Percentiles rank a stretch among this genome's conserved stretches.
phyloP scores from a whole-genome alignment of 2,888 invertebrate genomes.

The Acronicta aceris region DNA sequence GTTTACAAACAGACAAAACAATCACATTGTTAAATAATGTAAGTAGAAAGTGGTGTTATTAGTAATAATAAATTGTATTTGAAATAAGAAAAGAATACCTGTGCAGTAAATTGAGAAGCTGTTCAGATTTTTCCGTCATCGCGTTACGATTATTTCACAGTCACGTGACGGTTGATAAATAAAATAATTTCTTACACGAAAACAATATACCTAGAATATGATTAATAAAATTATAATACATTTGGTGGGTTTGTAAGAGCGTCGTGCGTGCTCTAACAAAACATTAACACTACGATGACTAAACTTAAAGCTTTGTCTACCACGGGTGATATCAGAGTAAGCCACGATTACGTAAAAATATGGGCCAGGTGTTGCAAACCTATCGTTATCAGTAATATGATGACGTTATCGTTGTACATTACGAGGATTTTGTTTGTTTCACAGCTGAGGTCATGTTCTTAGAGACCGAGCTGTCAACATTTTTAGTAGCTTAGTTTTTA shows the following conservation, averaged over 20 bases:
- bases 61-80: constrained; percentile 5
- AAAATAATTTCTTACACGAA: constrained; percentile 35
- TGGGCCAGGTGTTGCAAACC: constrained; percentile 81
- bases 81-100: constrained; percentile 60
- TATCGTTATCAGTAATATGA: constrained; percentile 64
- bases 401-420: constrained; percentile 52
- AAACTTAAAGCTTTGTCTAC: constrained; percentile 71
- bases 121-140: constrained; percentile 73
- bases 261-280: constrained; percentile 62
- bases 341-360: constrained; percentile 71
- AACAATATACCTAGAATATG: background rate
- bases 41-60: constrained; percentile 22
- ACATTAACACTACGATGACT: constrained; percentile 71
- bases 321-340: constrained; percentile 69
- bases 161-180: constrained; percentile 47
- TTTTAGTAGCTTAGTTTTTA: background rate
- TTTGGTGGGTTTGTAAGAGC: constrained; percentile 38
- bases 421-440: constrained; percentile 44
- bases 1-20: constrained; percentile 55
- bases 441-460: constrained; percentile 43
- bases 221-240: constrained; percentile 5
- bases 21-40: constrained; percentile 26
- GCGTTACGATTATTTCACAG: constrained; percentile 46
- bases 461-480: constrained; percentile 18
- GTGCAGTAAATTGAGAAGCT: constrained; percentile 66